Percentiles rank a stretch among this genome's conserved stretches.
phyloP scores from a whole-genome alignment of 92 coral and sea anemone genomes.

The Muricea muricata region DNA sequence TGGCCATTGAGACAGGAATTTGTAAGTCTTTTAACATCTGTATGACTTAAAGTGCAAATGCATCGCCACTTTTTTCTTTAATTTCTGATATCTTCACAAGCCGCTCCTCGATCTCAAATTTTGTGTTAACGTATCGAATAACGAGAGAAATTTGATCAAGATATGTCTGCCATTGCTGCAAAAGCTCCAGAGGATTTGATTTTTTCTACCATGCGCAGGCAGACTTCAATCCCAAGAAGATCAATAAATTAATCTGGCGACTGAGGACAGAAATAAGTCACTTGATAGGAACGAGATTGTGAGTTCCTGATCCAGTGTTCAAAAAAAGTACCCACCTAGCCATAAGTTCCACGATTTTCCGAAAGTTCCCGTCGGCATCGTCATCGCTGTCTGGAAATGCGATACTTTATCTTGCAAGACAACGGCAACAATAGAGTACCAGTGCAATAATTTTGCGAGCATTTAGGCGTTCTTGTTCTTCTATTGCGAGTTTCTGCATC shows the following conservation, averaged over 20 bases:
- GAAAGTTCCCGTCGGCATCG: background rate
- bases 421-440: background rate
- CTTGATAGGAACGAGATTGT: background rate
- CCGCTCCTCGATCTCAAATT: background rate
- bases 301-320: background rate
- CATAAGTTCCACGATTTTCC: no score
- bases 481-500: background rate
- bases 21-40: background rate
- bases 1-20: background rate
- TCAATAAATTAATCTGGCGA: background rate
- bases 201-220: background rate
- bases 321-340: background rate
- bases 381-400: background rate
- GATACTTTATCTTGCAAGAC: background rate
- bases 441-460: background rate
- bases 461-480: slow-evolving; percentile 24
- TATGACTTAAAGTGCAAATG: background rate
- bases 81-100: slow-evolving; percentile 2
- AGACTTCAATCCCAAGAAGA: background rate
- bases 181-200: background rate
- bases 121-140: background rate
- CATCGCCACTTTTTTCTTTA: background rate
- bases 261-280: background rate
- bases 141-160: background rate
- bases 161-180: background rate